Base-by-base conservation (phyloP, 1,140 invertebrate genomes). In the Drosophila pachea region DNA sequence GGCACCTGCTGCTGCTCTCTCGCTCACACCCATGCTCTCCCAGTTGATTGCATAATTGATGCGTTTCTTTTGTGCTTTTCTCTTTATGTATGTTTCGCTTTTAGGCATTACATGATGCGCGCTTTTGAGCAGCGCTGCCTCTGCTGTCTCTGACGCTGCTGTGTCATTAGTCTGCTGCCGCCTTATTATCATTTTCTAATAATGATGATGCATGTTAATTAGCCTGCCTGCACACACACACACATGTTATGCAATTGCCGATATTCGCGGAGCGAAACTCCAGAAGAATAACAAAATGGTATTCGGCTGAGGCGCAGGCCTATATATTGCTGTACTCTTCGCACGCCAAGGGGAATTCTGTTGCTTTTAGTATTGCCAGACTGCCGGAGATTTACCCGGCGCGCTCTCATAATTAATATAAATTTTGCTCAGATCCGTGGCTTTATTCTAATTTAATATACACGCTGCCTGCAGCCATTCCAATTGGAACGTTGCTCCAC, bases 41-140 rank as follows among this genome's bases (percentile, higher is more conserved):
- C 52, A 38, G 42, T 43, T 48, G 49, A 58, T 73, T 77, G 59
- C 68, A 67, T 71, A 67, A 64, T 63, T 73, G 68, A 68, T 71
- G 71, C 60, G 72, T 79, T 77, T 82, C 65, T 68, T 67, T 67
- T 76, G n/a, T 48, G 29, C 66, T 54, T 68, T 63, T 45, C 16
- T 61, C 12, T 49, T 22, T 22, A 22, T 22, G 36, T 53, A 33
- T 56, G 48, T 48, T 68, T 73, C 47, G 49, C 35, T 42, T 71
- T 60, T 66, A 55, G 63, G 58, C 62, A 78, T 84, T 84, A 73
- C 79, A 83, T 84, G 79, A 83, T 81, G 75, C 67, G 61, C 53
- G 33, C 43, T 52, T 42, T 55, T 47, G 31, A 7, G 48, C 48
- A 33, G 48, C 48, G n/a, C 56, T 53, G 45, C 22, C 22, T 22